A percentile compares a stretch with the other conserved stretches of the same genome.
These are phyloP conservation scores for Psettodes erumei DNA, from an alignment of 2,113 vertebrate species.

Conservation along the genomic window DNA sequence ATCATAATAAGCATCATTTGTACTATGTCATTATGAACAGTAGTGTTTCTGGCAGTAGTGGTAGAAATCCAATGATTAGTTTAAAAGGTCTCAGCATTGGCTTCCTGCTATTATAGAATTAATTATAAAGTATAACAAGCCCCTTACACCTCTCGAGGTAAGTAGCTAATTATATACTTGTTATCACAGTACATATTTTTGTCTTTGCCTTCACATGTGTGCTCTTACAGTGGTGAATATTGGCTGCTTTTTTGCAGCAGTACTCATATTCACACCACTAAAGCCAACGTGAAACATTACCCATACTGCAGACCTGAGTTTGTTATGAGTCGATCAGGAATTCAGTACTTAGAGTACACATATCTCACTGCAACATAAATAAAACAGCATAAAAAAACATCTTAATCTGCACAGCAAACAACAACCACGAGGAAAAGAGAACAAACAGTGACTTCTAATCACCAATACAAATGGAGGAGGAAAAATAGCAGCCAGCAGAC, in stretches of 20 bases:
- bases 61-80: not conserved
- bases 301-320: not conserved
- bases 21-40: not conserved
- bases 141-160: slow-evolving; percentile 10
- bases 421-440: not conserved
- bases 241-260: not conserved
- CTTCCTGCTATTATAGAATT: not conserved
- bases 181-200: not conserved
- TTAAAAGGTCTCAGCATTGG: not conserved
- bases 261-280: not conserved
- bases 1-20: not conserved
- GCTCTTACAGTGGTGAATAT: not conserved
- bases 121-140: slow-evolving; percentile 1
- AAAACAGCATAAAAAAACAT: not conserved
- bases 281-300: not conserved
- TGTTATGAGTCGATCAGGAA: not conserved
- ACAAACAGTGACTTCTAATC: not conserved
- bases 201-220: not conserved
- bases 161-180: slow-evolving; percentile 1
- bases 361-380: not conserved
- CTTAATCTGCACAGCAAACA: not conserved
- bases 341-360: not conserved
- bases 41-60: not conserved
- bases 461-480: not conserved
- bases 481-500: not conserved